A percentile compares a stretch with the other conserved stretches of the same genome.
Conservation (phyloP, 2,888 invertebrate genomes). For the Ophion ellenae region DNA sequence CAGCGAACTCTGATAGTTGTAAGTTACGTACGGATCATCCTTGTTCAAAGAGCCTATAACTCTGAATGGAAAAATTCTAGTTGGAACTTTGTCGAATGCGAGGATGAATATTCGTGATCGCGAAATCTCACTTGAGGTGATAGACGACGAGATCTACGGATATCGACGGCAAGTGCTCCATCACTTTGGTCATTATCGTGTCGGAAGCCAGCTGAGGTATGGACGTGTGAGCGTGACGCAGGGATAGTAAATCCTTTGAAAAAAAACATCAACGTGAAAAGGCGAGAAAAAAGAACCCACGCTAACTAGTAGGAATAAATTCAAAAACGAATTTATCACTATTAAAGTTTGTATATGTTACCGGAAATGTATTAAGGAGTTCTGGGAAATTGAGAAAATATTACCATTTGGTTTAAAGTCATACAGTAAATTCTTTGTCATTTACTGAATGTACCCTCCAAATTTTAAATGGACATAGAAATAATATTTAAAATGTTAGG, state of each 20-base stretch:
- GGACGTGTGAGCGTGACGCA: conserved; percentile 75
- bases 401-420: too few species aligned
- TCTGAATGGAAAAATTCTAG: conserved; percentile 78
- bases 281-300: not conserved
- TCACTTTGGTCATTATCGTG: conserved; percentile 75
- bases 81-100: not conserved
- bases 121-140: conserved; percentile 79
- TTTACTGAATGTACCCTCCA: too few species aligned
- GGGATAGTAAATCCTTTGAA: conserved; percentile 77
- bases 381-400: too few species aligned
- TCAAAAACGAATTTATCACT: not conserved
- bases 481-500: too few species aligned
- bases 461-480: too few species aligned
- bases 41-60: conserved; percentile 85
- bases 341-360: not conserved
- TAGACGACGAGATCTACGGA: conserved; percentile 79
- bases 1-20: conserved; percentile 90
- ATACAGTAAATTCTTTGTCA: too few species aligned
- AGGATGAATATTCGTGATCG: not conserved
- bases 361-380: too few species aligned
- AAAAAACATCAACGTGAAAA: conserved; percentile 20
- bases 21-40: conserved; percentile 87
- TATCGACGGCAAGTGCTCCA: conserved; percentile 77
- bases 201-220: conserved; percentile 77
- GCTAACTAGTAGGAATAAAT: not conserved